phyloP scores from a whole-genome alignment of 2,888 invertebrate species.

The Agrotis exclamationis region DNA sequence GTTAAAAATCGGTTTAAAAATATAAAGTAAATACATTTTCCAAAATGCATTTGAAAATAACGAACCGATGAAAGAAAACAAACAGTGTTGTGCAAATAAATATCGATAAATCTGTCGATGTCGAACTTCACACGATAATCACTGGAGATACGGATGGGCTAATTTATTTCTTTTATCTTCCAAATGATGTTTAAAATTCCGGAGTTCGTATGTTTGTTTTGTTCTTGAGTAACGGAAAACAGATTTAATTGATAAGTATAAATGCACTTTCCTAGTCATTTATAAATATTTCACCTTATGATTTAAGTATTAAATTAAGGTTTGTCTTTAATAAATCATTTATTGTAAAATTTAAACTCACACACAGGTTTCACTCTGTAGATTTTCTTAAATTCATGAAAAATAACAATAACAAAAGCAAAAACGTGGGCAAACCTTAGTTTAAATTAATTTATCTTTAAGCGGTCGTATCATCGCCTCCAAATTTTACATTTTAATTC shows the following conservation, averaged over 20 bases:
- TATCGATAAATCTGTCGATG: slow-evolving; percentile 71
- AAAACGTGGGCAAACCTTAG: neutral
- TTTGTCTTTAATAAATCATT: neutral
- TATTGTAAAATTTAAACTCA: no score
- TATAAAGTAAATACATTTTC: slow-evolving; percentile 17
- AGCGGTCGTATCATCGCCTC: slow-evolving; percentile 7
- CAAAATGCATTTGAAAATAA: slow-evolving; percentile 38
- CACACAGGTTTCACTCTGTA: neutral
- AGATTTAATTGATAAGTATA: neutral
- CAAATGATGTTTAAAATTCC: slow-evolving; percentile 7
- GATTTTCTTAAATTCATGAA: neutral
- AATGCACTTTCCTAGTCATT: neutral
- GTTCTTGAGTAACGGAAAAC: slow-evolving; percentile 5
- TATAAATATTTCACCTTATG: neutral
- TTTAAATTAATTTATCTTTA: slow-evolving; percentile 35
- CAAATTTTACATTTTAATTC: slow-evolving; percentile 41
- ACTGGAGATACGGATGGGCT: slow-evolving; percentile 44
- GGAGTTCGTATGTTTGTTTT: slow-evolving; percentile 12
- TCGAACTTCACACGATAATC: slow-evolving; percentile 39
- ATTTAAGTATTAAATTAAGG: neutral
- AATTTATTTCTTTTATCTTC: slow-evolving; percentile 38
- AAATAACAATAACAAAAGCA: neutral
- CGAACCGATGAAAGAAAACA: slow-evolving; percentile 62
- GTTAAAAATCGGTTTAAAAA: slow-evolving; percentile 24
- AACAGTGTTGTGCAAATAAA: slow-evolving; percentile 67